These are phyloP conservation scores for Ophiodon elongatus DNA, from an alignment of 2,113 vertebrate genomes.

Conservation along the genomic window DNA sequence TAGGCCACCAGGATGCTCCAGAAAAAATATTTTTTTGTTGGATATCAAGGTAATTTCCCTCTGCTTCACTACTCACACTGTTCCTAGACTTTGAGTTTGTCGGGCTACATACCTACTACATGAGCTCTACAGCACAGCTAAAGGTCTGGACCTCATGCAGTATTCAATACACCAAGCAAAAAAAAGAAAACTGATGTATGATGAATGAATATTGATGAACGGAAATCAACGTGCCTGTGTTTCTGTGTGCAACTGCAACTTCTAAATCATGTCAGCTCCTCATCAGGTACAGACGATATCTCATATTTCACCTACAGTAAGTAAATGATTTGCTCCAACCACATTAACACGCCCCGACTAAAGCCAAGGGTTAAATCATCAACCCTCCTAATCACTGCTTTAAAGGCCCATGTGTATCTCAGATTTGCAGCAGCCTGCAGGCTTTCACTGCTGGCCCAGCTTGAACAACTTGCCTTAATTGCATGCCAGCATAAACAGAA, in stretches of 20 bases:
- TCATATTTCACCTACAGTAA: conserved; percentile 6
- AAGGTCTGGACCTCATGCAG: background rate
- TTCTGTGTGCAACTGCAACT: conserved; percentile 6
- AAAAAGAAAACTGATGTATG: background rate
- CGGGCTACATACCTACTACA: background rate
- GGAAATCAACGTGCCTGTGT: conserved; percentile 3
- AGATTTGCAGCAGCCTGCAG: conserved; percentile 43
- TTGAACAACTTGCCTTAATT: conserved; percentile 57
- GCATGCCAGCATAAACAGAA: conserved; percentile 69
- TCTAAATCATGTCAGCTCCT: conserved; percentile 6
- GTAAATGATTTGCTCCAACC: conserved; percentile 24
- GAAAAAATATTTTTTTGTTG: background rate
- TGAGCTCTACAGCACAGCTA: background rate
- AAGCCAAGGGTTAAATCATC: conserved; percentile 63
- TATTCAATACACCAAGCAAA: conserved; percentile 5
- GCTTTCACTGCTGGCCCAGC: conserved; percentile 39
- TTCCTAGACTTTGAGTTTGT: background rate
- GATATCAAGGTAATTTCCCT: background rate
- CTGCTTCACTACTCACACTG: background rate
- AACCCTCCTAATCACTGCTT: conserved; percentile 56
- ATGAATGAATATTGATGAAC: background rate
- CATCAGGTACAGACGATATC: conserved; percentile 2
- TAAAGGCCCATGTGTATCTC: conserved; percentile 52
- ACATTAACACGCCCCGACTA: conserved; percentile 35
- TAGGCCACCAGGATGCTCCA: background rate